A percentile compares a stretch with the other conserved stretches of the same genome.
phyloP scores from a whole-genome alignment of 2,113 vertebrate genomes.

The Phalacrocorax aristotelis region DNA sequence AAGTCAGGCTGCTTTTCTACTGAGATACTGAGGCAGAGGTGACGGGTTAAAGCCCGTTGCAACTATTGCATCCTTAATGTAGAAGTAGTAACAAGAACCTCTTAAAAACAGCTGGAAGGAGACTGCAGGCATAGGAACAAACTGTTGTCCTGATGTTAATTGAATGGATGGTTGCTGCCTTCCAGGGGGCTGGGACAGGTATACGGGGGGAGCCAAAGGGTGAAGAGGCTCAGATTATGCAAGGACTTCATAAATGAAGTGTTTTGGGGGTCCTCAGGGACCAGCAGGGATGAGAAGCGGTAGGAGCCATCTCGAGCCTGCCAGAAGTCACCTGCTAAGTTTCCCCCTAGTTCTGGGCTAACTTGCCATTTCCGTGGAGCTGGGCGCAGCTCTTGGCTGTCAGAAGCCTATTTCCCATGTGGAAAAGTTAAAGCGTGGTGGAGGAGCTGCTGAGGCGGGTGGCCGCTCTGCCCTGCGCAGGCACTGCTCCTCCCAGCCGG shows the following conservation, averaged over 20 bases:
- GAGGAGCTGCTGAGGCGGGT: neutral
- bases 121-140: neutral
- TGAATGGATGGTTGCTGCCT: neutral
- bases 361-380: neutral
- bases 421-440: neutral
- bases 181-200: neutral
- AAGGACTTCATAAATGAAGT: neutral
- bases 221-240: neutral
- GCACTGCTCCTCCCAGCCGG: neutral
- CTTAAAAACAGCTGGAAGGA: neutral
- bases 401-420: neutral
- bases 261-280: neutral
- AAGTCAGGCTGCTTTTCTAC: neutral
- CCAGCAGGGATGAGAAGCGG: neutral
- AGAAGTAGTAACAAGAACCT: neutral
- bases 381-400: neutral
- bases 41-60: neutral
- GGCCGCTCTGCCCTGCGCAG: neutral
- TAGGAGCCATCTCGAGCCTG: neutral
- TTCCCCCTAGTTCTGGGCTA: neutral
- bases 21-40: neutral
- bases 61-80: neutral
- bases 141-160: neutral
- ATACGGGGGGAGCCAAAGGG: rapidly evolving
- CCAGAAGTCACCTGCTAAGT: neutral